phyloP scores from a whole-genome alignment of 2,888 invertebrate genomes.

The Girardia tigrina region DNA sequence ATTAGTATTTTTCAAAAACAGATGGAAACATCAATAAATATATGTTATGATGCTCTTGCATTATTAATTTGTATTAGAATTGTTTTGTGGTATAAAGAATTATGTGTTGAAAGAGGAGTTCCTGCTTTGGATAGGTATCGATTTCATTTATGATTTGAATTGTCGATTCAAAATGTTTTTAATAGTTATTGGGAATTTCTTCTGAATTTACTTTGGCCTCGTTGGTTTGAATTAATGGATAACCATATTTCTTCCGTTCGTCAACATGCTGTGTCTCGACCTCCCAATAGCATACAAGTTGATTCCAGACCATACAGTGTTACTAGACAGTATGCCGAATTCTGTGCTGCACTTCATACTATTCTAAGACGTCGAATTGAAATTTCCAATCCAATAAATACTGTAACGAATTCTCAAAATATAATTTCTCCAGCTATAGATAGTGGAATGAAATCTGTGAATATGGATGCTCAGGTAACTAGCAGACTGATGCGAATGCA shows the following conservation, averaged over 20 bases:
- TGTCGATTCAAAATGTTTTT: conserved; percentile 28
- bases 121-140: conserved; percentile 66
- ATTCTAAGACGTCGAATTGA: conserved; percentile 50
- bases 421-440: neutral
- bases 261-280: conserved; percentile 8
- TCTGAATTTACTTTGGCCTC: conserved; percentile 67
- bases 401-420: conserved; percentile 57
- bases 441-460: conserved; percentile 37
- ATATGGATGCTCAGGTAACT: conserved; percentile 56
- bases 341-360: conserved; percentile 84
- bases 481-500: conserved; percentile 63
- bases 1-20: conserved; percentile 72
- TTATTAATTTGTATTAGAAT: conserved; percentile 89
- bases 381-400: conserved; percentile 59
- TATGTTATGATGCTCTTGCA: conserved; percentile 85
- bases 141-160: neutral
- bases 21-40: conserved; percentile 68
- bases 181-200: conserved; percentile 77
- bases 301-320: conserved; percentile 95
- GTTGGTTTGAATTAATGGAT: conserved; percentile 71
- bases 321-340: conserved; percentile 88
- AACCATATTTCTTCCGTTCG: conserved; percentile 55
- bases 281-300: conserved; percentile 39
- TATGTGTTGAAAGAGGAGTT: conserved; percentile 83
- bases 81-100: conserved; percentile 71